phyloP scores from a whole-genome alignment of 2,113 vertebrate species.

The Alligator sinensis region DNA sequence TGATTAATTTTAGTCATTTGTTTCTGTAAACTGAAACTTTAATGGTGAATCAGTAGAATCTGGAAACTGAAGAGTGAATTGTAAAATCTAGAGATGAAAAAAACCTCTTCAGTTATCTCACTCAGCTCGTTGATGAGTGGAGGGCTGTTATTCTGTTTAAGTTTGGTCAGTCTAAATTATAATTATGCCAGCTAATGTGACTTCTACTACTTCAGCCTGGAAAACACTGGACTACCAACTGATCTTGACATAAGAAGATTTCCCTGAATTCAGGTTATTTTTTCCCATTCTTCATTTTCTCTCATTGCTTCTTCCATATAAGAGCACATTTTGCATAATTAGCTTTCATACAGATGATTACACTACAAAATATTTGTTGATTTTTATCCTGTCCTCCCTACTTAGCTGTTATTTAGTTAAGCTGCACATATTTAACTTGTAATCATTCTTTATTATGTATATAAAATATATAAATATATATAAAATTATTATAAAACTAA shows the following conservation, averaged over 20 bases:
- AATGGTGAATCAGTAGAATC: not conserved
- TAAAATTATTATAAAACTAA: not conserved
- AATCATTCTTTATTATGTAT: not conserved
- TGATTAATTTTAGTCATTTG: not conserved
- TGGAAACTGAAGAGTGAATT: too few relatives aligned
- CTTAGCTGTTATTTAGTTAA: not conserved
- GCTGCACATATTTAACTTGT: not conserved
- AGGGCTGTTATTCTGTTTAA: not conserved
- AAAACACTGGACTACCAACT: rapidly evolving
- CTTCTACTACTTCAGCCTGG: not conserved
- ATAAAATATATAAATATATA: too few relatives aligned
- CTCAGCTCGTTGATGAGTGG: not conserved
- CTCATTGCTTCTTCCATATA: not conserved
- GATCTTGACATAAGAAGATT: not conserved
- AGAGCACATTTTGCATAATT: not conserved
- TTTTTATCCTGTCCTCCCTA: not conserved
- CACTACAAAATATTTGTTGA: not conserved
- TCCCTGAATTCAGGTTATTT: not conserved
- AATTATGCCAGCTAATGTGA: not conserved
- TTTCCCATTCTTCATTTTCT: not conserved
- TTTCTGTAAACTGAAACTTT: conserved; percentile 19
- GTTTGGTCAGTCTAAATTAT: not conserved
- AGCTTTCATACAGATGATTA: not conserved
- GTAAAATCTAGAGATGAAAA: not conserved
- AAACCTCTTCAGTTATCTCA: not conserved